phyloP scores from a whole-genome alignment of 2,113 vertebrate genomes.

The Tyrannus savana region DNA sequence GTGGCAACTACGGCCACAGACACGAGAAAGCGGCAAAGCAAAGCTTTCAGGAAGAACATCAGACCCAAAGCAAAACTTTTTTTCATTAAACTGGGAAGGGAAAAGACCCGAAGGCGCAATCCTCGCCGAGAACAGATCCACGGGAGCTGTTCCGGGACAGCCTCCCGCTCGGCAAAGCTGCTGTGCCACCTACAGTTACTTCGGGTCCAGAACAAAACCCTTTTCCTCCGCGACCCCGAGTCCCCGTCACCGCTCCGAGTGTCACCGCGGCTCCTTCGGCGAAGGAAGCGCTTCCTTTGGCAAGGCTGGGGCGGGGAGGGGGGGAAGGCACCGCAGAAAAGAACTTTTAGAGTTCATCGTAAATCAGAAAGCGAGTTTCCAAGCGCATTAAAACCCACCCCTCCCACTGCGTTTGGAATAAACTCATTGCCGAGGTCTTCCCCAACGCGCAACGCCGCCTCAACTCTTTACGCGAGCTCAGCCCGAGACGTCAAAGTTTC shows the following conservation, averaged over 20 bases:
- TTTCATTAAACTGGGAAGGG: fast-evolving
- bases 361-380: fast-evolving
- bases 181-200: conserved; percentile 61
- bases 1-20: fast-evolving
- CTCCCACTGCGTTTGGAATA: fast-evolving
- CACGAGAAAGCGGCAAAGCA: not conserved
- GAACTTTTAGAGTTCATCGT: fast-evolving
- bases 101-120: too few species aligned
- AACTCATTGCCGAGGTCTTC: not conserved
- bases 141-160: not conserved
- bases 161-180: conserved; percentile 7
- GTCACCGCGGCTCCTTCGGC: not conserved
- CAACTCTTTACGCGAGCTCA: fast-evolving
- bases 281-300: conserved; percentile 40
- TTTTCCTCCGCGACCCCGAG: not conserved
- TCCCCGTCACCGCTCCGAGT: not conserved
- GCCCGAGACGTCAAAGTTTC: fast-evolving
- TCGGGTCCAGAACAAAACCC: not conserved
- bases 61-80: not conserved
- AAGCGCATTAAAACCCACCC: fast-evolving
- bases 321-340: not conserved
- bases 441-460: fast-evolving
- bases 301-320: too few species aligned
- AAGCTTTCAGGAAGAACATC: not conserved
- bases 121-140: not conserved